A percentile compares a stretch with the other conserved stretches of the same genome.
Evolutionary conservation across 2,888 invertebrate genomes (phyloP).

Genomic region (Campoplex capitator): DNA sequence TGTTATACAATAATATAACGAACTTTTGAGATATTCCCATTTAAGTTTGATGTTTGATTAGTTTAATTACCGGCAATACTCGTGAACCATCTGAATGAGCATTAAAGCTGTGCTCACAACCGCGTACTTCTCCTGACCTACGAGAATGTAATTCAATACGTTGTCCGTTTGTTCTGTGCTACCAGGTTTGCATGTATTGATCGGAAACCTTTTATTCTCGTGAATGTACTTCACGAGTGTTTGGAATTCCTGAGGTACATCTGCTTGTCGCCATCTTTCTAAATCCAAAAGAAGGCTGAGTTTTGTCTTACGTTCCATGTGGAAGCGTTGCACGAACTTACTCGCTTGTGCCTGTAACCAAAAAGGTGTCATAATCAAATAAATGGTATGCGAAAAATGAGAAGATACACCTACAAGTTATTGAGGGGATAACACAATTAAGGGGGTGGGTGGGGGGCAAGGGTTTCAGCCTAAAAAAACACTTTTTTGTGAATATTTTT

Average conservation of each 20-base stretch:
- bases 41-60: background rate
- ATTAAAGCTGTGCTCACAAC: constrained; percentile 94
- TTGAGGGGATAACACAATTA: too few species aligned
- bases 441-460: too few species aligned
- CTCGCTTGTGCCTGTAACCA: constrained; percentile 90
- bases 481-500: too few species aligned
- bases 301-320: constrained; percentile 94
- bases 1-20: too few species aligned
- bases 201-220: constrained; percentile 86
- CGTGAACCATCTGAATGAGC: constrained; percentile 95
- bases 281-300: constrained; percentile 93
- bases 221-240: constrained; percentile 87
- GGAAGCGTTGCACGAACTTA: constrained; percentile 96
- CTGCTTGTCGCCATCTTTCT: constrained; percentile 97
- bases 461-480: too few species aligned
- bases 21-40: background rate
- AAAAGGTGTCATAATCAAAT: background rate
- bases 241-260: constrained; percentile 96
- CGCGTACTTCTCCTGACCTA: constrained; percentile 90
- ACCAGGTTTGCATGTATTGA: constrained; percentile 77
- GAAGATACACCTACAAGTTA: too few species aligned
- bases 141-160: constrained; percentile 84
- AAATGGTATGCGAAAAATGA: too few species aligned
- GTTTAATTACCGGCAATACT: constrained; percentile 91
- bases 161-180: constrained; percentile 80